Evolutionary conservation across 2,888 invertebrate genomes (phyloP).

Genomic region (Tillus elongatus): DNA sequence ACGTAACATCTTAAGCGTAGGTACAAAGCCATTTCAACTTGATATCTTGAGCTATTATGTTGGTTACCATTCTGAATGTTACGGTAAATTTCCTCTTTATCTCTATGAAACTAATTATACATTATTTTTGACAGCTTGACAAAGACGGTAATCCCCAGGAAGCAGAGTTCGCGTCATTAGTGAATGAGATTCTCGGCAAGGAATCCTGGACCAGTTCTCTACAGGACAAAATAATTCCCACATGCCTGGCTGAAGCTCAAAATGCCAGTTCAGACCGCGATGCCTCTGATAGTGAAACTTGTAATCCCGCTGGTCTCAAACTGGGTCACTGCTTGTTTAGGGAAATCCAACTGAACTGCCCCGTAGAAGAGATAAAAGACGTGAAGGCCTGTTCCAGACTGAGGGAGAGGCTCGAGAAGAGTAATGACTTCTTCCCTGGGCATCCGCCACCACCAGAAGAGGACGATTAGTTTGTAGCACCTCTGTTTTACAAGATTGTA

Average conservation of each 20-base stretch:
- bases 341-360: conserved; percentile 38
- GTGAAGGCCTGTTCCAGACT: conserved; percentile 33
- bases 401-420: conserved; percentile 32
- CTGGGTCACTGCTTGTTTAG: conserved; percentile 37
- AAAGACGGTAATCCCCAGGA: conserved; percentile 33
- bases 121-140: no score
- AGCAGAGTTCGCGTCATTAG: conserved; percentile 26
- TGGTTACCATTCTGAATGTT: no score
- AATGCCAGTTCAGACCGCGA: conserved; percentile 25
- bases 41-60: no score
- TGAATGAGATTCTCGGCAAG: conserved; percentile 29
- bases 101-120: no score
- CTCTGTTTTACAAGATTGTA: no score
- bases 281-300: conserved; percentile 24
- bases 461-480: no score
- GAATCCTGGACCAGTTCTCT: conserved; percentile 32
- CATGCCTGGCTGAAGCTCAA: conserved; percentile 34
- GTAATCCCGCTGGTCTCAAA: conserved; percentile 34
- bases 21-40: no score
- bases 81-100: no score
- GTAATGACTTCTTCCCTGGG: no score
- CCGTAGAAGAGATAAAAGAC: conserved; percentile 38
- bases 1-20: no score
- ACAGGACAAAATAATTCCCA: conserved; percentile 33
- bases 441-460: no score